Percentiles rank a stretch among this genome's conserved stretches.
phyloP scores from a whole-genome alignment of 2,797 vertebrate species.

The Argya squamiceps region DNA sequence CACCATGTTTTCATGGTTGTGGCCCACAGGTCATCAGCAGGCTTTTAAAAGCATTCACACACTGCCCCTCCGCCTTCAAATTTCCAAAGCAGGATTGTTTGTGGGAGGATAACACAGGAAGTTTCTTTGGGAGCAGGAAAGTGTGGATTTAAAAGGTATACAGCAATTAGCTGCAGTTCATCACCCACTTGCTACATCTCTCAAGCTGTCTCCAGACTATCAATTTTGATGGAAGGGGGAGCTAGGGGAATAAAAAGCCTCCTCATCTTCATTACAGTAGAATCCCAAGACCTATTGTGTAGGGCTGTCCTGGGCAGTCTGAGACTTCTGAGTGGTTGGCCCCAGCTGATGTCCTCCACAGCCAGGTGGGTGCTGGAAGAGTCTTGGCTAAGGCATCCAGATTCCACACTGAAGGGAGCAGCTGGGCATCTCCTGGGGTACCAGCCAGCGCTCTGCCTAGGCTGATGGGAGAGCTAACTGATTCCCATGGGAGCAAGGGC shows the following conservation, averaged over 20 bases:
- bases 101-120: not conserved
- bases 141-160: not conserved
- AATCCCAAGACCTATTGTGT: not conserved
- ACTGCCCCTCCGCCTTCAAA: not conserved
- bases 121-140: not conserved
- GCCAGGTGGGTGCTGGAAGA: not conserved
- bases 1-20: not conserved
- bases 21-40: not conserved
- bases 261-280: accelerated
- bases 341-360: not conserved
- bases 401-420: not conserved
- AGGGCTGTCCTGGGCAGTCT: not conserved
- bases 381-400: not conserved
- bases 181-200: not conserved
- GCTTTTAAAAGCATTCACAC: not conserved
- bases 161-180: not conserved
- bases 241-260: not conserved
- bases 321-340: not conserved
- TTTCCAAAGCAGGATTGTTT: not conserved
- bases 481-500: accelerated
- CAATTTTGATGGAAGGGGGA: not conserved
- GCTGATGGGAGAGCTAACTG: not conserved
- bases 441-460: not conserved
- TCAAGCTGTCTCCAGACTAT: not conserved
- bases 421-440: not conserved